Evolutionary conservation across 2,888 invertebrate genomes (phyloP).

Genomic region (Andrena camellia): DNA sequence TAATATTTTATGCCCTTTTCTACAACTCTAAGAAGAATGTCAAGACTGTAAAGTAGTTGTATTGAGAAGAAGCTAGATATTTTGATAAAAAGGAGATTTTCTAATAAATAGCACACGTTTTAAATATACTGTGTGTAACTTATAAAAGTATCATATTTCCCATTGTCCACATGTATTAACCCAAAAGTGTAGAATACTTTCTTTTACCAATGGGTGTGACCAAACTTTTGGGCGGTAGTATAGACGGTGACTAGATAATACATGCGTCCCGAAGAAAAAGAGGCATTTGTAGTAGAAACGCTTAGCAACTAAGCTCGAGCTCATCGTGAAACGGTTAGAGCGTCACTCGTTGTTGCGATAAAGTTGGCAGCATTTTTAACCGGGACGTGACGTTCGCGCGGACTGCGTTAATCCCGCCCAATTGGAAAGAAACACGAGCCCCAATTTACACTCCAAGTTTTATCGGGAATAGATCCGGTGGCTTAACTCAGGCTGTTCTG

Average conservation of each 20-base stretch:
- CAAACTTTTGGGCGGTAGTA: not conserved
- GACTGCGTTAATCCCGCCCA: slow-evolving; percentile 27
- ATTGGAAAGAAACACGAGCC: slow-evolving; percentile 22
- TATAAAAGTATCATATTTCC: too few species aligned
- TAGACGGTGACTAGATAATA: not conserved
- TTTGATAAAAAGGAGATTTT: too few species aligned
- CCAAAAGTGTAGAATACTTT: too few species aligned
- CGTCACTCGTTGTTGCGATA: not conserved
- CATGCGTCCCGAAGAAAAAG: not conserved
- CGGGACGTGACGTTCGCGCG: not conserved
- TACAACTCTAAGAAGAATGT: too few species aligned
- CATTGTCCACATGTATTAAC: too few species aligned
- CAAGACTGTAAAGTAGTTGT: too few species aligned
- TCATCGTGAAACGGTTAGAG: not conserved
- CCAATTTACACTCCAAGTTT: slow-evolving; percentile 14
- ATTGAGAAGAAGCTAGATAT: too few species aligned
- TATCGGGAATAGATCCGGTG: not conserved
- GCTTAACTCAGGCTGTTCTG: slow-evolving; percentile 4
- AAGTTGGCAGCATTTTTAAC: slow-evolving; percentile 11
- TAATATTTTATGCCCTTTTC: too few species aligned
- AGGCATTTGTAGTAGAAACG: not conserved
- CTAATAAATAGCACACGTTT: too few species aligned
- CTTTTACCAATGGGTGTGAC: too few species aligned
- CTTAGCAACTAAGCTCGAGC: not conserved
- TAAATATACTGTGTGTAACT: too few species aligned